Evolutionary conservation across 1,140 invertebrate species (phyloP), one percentile per base, ranked within the genome.

Genomic region (Macrocentrus cingulum): DNA sequence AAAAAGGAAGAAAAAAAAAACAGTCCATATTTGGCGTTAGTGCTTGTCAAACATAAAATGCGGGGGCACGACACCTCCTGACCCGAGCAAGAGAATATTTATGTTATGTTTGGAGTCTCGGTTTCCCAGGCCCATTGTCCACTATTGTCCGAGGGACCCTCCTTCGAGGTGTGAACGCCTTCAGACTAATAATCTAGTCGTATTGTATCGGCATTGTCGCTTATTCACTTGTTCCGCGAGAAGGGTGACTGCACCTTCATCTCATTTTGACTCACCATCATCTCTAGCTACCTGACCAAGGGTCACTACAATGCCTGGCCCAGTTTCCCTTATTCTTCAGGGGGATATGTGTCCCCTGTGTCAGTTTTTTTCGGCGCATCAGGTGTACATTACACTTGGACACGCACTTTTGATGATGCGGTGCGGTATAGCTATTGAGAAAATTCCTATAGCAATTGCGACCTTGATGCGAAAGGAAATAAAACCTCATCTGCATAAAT

Each of bases 101-200:
- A 78, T 77, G 75, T 72, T 79, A n/a, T n/a, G 76, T 79, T 76
- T 78, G 73, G 66, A 71, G 74, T 79, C 67, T 79, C 74, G 71
- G 75, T 79, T 77, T 77, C 77, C 71, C 56, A 65, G 32, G 41
- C 13, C 72, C 66, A 79, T 79, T 77, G 75, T 79, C 75, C 70
- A 70, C 62, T 59, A 76, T 77, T 76, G 73, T 79, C 75, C 76
- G 66, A 69, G 66, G 20, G 29, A 41, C 74, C 73, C 77, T 68
- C 71, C 71, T 67, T 69, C 60, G 68, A 80, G 76, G 76, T 77
- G 77, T 70, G 73, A 77, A 78, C 75, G 77, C 75, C 75, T 72
- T 77, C 73, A 66, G 69, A 69, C 65, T 71, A 75, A 77, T 80
- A 78, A 80, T 80, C 76, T 74, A 62, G 66, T 67, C 61, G 66